Evolutionary conservation across 1,140 invertebrate species (phyloP).

Genomic region (Eupristina koningsbergeri): DNA sequence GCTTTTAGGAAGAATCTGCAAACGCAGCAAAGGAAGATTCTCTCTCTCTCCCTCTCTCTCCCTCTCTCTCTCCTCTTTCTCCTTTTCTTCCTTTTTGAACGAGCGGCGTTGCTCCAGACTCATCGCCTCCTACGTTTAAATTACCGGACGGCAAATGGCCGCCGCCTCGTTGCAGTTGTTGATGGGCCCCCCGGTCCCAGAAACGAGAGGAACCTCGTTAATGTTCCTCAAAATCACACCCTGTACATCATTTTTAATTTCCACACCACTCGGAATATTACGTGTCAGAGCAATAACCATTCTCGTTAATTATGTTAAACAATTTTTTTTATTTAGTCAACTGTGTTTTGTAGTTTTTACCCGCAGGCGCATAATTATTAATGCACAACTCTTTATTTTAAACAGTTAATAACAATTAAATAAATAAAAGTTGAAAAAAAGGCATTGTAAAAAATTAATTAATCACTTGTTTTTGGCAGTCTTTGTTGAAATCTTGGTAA

Average conservation of each 20-base stretch:
- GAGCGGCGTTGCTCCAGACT: slow-evolving; percentile 18
- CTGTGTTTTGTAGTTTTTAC: not conserved
- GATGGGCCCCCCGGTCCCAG: slow-evolving; percentile 42
- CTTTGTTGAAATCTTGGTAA: too few species aligned
- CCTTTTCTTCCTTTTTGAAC: not conserved
- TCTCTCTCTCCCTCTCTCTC: slow-evolving; percentile 10
- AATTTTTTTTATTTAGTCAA: not conserved
- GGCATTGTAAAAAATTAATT: too few species aligned
- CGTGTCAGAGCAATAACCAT: not conserved
- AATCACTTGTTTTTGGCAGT: too few species aligned
- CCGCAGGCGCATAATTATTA: not conserved
- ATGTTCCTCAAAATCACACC: slow-evolving; percentile 19
- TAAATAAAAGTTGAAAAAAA: too few species aligned
- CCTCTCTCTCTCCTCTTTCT: not conserved
- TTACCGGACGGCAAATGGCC: slow-evolving; percentile 43
- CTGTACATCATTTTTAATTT: not conserved
- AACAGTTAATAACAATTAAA: too few species aligned
- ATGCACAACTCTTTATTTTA: too few species aligned
- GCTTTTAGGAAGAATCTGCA: slow-evolving; percentile 15
- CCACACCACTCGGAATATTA: not conserved
- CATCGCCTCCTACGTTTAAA: slow-evolving; percentile 46
- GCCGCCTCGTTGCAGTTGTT: slow-evolving; percentile 24
- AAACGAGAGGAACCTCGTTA: slow-evolving; percentile 52
- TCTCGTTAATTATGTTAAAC: not conserved
- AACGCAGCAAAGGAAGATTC: not conserved